These are phyloP conservation scores for Leuctra nigra DNA, from an alignment of 2,888 invertebrate genomes.

Conservation along the genomic window DNA sequence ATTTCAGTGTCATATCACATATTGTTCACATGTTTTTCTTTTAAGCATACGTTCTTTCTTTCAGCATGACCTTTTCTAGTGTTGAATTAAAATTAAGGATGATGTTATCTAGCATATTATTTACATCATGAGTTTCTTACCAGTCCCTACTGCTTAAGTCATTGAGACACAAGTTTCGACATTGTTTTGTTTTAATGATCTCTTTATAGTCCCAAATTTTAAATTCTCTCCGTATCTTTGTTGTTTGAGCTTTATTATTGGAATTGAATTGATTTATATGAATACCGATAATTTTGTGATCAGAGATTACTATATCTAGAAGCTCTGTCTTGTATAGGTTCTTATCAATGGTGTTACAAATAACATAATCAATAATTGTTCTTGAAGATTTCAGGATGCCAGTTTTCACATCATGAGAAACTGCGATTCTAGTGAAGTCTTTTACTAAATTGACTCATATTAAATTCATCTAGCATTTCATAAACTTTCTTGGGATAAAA, in stretches of 20 bases:
- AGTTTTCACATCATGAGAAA: neutral
- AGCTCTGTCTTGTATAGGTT: neutral
- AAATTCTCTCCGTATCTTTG: neutral
- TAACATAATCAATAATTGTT: constrained; percentile 3
- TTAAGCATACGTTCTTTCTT: neutral
- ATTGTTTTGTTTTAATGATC: neutral
- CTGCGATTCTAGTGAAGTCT: constrained; percentile 10
- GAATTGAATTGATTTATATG: constrained; percentile 1
- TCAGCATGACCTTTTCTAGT: neutral
- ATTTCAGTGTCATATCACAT: constrained; percentile 1
- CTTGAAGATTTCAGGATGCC: neutral
- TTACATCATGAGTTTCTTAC: neutral
- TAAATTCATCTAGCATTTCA: neutral
- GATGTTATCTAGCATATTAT: neutral
- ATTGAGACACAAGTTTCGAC: neutral
- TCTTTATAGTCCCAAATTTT: constrained; percentile 1
- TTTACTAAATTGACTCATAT: constrained; percentile 6
- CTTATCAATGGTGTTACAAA: neutral
- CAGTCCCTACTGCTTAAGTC: neutral
- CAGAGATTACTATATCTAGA: neutral
- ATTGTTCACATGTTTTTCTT: neutral
- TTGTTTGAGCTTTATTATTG: neutral
- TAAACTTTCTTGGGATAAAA: constrained; percentile 4
- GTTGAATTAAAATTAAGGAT: neutral
- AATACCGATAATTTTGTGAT: neutral